phyloP scores from a whole-genome alignment of 2,888 invertebrate genomes.

The Malthinus seriepunctatus region DNA sequence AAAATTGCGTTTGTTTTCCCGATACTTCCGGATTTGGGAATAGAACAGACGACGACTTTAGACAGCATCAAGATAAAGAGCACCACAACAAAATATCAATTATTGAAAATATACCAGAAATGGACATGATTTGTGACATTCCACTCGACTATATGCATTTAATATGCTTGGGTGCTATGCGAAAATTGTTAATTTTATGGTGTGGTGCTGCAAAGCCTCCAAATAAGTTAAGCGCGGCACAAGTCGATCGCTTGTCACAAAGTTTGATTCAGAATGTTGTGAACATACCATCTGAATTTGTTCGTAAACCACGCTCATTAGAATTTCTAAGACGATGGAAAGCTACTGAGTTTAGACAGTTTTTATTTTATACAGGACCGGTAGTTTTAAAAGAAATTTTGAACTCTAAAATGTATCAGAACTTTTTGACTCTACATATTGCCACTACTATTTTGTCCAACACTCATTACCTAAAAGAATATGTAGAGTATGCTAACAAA shows the following conservation, averaged over 20 bases:
- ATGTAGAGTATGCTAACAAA: constrained; percentile 3
- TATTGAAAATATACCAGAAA: background rate
- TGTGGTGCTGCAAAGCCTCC: background rate
- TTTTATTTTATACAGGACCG: constrained; percentile 25
- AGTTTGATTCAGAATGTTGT: background rate
- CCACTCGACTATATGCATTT: constrained; percentile 17
- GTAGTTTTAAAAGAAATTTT: constrained; percentile 17
- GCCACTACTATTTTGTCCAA: constrained; percentile 12
- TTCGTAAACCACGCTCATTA: constrained; percentile 21
- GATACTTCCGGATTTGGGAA: background rate
- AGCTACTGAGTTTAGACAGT: constrained; percentile 23
- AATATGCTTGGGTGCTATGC: constrained; percentile 12
- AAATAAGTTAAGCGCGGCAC: background rate
- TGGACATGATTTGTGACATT: constrained; percentile 7
- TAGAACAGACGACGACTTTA: background rate
- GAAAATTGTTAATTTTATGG: constrained; percentile 14
- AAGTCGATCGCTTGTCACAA: background rate
- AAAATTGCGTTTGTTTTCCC: background rate
- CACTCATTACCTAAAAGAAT: background rate
- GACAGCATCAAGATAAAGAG: background rate
- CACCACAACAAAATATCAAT: background rate
- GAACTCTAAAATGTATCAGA: constrained; percentile 11
- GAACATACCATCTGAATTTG: constrained; percentile 20
- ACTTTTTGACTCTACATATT: constrained; percentile 19
- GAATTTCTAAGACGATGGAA: constrained; percentile 26